Conservation (phyloP, 2,797 vertebrate species). For the Myotis pilosus region DNA sequence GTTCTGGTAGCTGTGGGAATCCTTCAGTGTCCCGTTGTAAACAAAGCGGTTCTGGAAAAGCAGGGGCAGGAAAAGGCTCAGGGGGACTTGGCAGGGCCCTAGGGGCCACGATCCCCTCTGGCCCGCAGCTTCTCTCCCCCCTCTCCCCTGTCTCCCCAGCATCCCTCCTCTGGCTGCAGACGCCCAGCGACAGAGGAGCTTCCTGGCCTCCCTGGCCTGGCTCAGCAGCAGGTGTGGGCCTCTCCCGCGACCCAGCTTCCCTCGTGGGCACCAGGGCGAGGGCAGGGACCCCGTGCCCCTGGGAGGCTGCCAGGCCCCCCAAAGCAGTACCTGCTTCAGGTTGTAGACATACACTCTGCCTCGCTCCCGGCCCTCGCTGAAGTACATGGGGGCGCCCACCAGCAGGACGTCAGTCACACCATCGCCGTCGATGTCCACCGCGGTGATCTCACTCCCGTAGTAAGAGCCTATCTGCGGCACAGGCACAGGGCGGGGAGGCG, state of each 20-base stretch:
- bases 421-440: conserved; percentile 91
- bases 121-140: too few species aligned
- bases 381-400: conserved; percentile 98
- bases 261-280: neutral
- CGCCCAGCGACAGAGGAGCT: neutral
- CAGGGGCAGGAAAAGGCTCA: neutral
- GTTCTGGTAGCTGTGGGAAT: conserved; percentile 93
- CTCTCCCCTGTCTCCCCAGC: neutral
- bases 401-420: conserved; percentile 92
- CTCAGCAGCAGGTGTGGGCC: rapidly evolving
- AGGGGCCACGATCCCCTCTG: rapidly evolving
- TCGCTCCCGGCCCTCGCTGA: conserved; percentile 93
- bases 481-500: neutral
- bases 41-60: conserved; percentile 88
- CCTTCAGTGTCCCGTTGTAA: conserved; percentile 88
- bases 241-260: neutral
- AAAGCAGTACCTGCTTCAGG: conserved; percentile 82
- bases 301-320: neutral
- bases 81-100: neutral
- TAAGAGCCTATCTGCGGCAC: conserved; percentile 96
- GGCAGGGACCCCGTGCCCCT: rapidly evolving
- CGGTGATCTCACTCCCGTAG: conserved; percentile 95
- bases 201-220: neutral
- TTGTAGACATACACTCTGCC: conserved; percentile 94
- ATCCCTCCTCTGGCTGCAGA: neutral